Evolutionary conservation across 2,888 invertebrate genomes (phyloP).

Genomic region (Pristionchus maxplancki): DNA sequence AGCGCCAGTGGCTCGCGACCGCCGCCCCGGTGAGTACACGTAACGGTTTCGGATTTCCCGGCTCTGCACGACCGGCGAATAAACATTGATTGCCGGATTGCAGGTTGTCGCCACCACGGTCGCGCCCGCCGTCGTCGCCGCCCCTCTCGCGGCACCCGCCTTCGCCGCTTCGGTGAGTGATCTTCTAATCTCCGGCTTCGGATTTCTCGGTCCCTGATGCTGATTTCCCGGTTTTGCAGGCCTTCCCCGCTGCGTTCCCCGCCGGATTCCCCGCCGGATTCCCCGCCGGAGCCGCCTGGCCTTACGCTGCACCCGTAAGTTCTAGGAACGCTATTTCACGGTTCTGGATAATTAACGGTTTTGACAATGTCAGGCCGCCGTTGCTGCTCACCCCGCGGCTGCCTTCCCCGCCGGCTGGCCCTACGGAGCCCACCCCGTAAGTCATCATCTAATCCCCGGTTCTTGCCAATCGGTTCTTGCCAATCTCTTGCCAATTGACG

Average conservation of each 20-base stretch:
- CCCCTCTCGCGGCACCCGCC: slow-evolving; percentile 38
- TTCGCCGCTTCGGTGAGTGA: slow-evolving; percentile 26
- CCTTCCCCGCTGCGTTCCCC: slow-evolving; percentile 1
- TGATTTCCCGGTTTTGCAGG: slow-evolving; percentile 12
- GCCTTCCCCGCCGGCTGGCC: slow-evolving; percentile 21
- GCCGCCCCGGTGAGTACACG: slow-evolving; percentile 19
- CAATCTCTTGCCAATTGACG: neutral
- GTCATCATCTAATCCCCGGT: neutral
- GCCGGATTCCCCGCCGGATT: slow-evolving; percentile 22
- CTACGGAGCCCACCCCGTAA: neutral
- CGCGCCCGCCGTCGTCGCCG: slow-evolving; percentile 35
- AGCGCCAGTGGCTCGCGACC: slow-evolving; percentile 49
- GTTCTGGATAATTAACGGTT: neutral
- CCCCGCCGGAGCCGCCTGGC: neutral
- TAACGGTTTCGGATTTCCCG: neutral
- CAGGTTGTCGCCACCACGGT: slow-evolving; percentile 36
- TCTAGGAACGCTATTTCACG: neutral
- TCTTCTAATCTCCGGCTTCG: neutral
- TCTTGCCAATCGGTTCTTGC: no score
- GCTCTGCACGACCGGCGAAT: neutral
- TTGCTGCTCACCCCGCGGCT: slow-evolving; percentile 8
- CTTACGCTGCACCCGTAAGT: slow-evolving; percentile 38
- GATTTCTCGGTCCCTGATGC: neutral
- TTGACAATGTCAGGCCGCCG: neutral
- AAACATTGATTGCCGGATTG: neutral